Evolutionary conservation across 2,113 vertebrate species (phyloP).

Genomic region (Dipodomys ordii): DNA sequence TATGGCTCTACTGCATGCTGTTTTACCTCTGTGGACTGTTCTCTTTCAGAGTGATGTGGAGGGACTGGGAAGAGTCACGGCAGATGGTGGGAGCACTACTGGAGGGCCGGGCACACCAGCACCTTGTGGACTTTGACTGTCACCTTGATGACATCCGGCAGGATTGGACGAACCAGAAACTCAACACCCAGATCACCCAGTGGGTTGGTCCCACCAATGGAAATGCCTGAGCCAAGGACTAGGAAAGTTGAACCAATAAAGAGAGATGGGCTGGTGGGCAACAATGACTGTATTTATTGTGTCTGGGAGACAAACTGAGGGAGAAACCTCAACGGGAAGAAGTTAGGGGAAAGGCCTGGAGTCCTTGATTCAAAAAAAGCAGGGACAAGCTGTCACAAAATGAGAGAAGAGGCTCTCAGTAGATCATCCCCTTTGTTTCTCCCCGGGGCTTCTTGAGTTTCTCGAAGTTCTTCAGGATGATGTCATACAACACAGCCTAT

Average conservation of each 20-base stretch:
- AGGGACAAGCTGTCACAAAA: background rate
- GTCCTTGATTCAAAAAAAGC: slow-evolving; percentile 6
- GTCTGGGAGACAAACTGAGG: slow-evolving; percentile 48
- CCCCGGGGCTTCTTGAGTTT: slow-evolving; percentile 95
- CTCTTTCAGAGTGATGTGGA: slow-evolving; percentile 92
- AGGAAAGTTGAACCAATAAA: slow-evolving; percentile 72
- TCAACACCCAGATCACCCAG: slow-evolving; percentile 91
- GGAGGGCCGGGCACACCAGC: slow-evolving; percentile 88
- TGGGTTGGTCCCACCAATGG: slow-evolving; percentile 89
- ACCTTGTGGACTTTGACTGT: slow-evolving; percentile 93
- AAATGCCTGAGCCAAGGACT: slow-evolving; percentile 82
- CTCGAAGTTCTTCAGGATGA: slow-evolving; percentile 93
- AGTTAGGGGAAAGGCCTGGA: slow-evolving; percentile 16
- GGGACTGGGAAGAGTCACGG: slow-evolving; percentile 94
- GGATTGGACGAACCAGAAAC: slow-evolving; percentile 95
- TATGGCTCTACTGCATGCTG: background rate
- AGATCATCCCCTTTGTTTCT: slow-evolving; percentile 94
- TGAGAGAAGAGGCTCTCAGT: slow-evolving; percentile 83
- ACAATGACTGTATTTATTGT: slow-evolving; percentile 72
- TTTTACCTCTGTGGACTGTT: slow-evolving; percentile 10
- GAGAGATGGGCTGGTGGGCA: slow-evolving; percentile 59
- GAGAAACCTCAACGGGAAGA: slow-evolving; percentile 36
- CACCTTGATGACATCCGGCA: slow-evolving; percentile 94
- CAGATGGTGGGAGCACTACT: slow-evolving; percentile 89
- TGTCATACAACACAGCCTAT: slow-evolving; percentile 92